Conservation (phyloP, 2,113 vertebrate genomes). For the Gymnarchus niloticus region DNA sequence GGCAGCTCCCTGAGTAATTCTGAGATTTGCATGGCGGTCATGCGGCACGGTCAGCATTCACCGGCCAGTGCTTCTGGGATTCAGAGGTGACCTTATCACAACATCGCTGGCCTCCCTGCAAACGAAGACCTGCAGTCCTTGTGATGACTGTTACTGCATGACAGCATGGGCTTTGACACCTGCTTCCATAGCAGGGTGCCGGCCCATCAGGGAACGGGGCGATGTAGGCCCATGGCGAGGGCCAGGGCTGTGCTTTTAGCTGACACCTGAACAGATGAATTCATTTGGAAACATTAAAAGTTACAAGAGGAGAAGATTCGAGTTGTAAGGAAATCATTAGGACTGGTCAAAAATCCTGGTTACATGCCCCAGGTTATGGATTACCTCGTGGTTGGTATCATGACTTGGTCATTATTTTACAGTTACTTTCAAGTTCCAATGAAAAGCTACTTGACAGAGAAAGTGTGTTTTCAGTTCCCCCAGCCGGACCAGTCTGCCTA, state of each 20-base stretch:
- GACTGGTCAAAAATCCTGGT: not conserved
- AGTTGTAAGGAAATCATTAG: not conserved
- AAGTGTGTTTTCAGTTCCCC: not conserved
- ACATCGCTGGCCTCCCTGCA: not conserved
- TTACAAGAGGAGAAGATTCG: not conserved
- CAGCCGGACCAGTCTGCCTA: not conserved
- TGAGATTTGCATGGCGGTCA: not conserved
- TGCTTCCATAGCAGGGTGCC: not conserved
- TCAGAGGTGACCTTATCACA: constrained; percentile 16
- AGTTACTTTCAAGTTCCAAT: not conserved
- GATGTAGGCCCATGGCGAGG: constrained; percentile 15
- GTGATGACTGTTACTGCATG: constrained; percentile 3
- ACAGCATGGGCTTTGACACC: not conserved
- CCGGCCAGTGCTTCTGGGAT: not conserved
- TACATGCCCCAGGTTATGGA: not conserved
- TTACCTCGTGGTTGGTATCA: not conserved
- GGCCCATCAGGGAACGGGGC: not conserved
- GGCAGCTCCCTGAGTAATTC: not conserved
- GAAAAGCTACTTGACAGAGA: not conserved
- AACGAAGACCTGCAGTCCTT: not conserved
- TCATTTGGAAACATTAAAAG: not conserved
- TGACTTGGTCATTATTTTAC: not conserved
- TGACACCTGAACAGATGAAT: not conserved
- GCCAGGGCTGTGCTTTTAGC: not conserved
- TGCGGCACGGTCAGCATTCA: not conserved